Percentiles rank a stretch among this genome's conserved stretches.
These are phyloP conservation scores for Clamator glandarius DNA, from an alignment of 2,797 vertebrate species.

Conservation along the genomic window DNA sequence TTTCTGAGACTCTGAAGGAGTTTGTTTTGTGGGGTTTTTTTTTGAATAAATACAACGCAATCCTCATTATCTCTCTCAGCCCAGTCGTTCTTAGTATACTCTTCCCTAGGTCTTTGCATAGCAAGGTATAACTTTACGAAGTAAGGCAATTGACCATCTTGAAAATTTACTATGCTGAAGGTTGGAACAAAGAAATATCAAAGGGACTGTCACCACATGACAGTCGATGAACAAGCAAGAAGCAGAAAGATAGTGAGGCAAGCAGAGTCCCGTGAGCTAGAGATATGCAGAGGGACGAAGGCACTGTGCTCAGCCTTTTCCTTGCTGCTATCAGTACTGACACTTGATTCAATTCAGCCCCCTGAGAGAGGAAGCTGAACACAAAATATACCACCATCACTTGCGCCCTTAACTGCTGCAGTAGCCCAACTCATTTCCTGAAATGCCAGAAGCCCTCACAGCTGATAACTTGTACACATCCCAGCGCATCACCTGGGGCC, in stretches of 20 bases:
- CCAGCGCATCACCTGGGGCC: not conserved
- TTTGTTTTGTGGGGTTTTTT: not conserved
- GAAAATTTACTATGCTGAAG: not conserved
- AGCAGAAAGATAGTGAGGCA: no score
- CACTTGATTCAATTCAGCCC: not conserved
- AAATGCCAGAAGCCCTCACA: not conserved
- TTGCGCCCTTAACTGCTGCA: not conserved
- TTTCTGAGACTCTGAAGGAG: not conserved
- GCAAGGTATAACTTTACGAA: not conserved
- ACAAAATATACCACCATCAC: rapidly evolving
- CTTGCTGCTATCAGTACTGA: not conserved
- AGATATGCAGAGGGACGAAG: not conserved
- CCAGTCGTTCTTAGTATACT: not conserved
- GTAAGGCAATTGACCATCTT: rapidly evolving
- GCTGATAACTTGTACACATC: not conserved
- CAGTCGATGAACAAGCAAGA: rapidly evolving
- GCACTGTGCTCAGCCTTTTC: not conserved
- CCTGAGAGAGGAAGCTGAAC: not conserved
- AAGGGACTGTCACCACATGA: not conserved
- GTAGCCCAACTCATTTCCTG: not conserved
- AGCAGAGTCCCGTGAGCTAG: not conserved
- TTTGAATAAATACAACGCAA: not conserved
- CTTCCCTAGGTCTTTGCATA: not conserved
- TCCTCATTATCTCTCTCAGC: not conserved
- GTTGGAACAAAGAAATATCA: not conserved